These are phyloP conservation scores for Takifugu flavidus DNA, from an alignment of 2,113 vertebrate species.

Conservation along the genomic window DNA sequence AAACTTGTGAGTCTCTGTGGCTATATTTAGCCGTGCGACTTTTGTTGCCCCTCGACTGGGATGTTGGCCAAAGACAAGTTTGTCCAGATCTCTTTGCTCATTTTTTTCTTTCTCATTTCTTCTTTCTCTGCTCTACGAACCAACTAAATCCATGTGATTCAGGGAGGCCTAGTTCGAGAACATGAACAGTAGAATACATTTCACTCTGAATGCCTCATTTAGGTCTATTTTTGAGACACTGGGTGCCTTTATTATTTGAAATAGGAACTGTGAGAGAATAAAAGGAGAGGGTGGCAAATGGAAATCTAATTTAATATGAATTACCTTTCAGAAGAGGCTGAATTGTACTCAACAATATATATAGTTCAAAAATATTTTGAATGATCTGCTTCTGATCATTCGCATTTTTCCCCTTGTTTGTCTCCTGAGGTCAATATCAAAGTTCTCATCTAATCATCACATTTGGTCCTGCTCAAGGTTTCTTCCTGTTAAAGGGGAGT, in stretches of 20 bases:
- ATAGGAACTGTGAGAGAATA: constrained; percentile 40
- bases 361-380: too few relatives aligned
- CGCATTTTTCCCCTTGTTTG: too few relatives aligned
- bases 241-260: constrained; percentile 57
- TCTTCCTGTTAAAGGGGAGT: too few relatives aligned
- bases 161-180: constrained; percentile 54
- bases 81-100: constrained; percentile 48
- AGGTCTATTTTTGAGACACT: constrained; percentile 54
- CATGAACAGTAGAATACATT: constrained; percentile 54
- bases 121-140: constrained; percentile 60
- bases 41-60: constrained; percentile 19
- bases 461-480: too few relatives aligned
- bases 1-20: constrained; percentile 29
- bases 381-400: too few relatives aligned
- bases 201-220: constrained; percentile 58
- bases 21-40: constrained; percentile 57
- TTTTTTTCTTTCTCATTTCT: constrained; percentile 45
- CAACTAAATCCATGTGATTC: constrained; percentile 56
- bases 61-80: constrained; percentile 49
- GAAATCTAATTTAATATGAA: too few relatives aligned
- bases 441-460: too few relatives aligned
- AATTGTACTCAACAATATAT: too few relatives aligned
- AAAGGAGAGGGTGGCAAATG: background rate
- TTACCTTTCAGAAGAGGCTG: too few relatives aligned
- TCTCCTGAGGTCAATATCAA: too few relatives aligned